Conservation (phyloP, 2,797 vertebrate genomes). For the Labroides dimidiatus region DNA sequence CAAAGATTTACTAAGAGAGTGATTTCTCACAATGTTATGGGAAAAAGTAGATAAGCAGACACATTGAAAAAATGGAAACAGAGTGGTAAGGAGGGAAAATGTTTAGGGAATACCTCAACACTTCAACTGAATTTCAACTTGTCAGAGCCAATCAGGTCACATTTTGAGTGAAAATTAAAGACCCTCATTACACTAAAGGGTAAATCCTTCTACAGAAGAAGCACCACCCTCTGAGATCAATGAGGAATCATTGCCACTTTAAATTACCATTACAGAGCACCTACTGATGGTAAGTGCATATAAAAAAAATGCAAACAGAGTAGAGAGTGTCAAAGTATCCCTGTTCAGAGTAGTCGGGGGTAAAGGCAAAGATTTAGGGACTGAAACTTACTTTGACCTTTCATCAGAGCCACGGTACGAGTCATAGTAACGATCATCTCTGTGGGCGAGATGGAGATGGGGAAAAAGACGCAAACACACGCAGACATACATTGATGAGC, state of each 20-base stretch:
- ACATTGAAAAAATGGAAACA: slow-evolving; percentile 20
- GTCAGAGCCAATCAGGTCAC: slow-evolving; percentile 5
- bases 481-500: slow-evolving; percentile 71
- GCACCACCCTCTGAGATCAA: slow-evolving; percentile 12
- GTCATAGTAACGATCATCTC: slow-evolving; percentile 88
- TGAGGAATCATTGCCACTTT: slow-evolving; percentile 20
- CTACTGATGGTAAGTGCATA: slow-evolving; percentile 1
- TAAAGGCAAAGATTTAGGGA: slow-evolving; percentile 49
- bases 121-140: slow-evolving; percentile 20
- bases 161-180: slow-evolving; percentile 15
- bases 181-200: slow-evolving; percentile 24
- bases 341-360: slow-evolving; percentile 26
- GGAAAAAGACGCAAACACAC: slow-evolving; percentile 65
- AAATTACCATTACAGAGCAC: slow-evolving; percentile 4
- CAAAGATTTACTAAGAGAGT: background rate
- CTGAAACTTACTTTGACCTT: slow-evolving; percentile 85
- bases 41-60: slow-evolving; percentile 23
- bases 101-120: slow-evolving; percentile 62
- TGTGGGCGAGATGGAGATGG: slow-evolving; percentile 79
- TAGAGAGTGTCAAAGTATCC: slow-evolving; percentile 57
- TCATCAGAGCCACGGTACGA: slow-evolving; percentile 87
- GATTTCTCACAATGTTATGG: slow-evolving; percentile 20
- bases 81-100: background rate
- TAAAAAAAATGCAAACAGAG: slow-evolving; percentile 5
- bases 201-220: slow-evolving; percentile 23